Conservation (phyloP, 2,113 vertebrate genomes). For the Suncus etruscus region DNA sequence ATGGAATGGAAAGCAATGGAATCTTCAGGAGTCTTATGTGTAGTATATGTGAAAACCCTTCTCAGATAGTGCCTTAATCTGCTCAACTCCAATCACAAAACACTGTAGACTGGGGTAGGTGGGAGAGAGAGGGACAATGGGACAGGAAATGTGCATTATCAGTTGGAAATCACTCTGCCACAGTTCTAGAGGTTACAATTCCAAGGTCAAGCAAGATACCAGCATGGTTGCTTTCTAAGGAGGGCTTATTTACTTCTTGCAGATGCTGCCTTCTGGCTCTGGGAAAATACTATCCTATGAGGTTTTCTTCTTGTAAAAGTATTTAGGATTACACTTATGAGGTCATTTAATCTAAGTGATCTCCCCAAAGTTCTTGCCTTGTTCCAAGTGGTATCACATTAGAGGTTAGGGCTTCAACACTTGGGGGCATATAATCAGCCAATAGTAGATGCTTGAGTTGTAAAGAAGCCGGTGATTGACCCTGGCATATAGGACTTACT, state of each 20-base stretch:
- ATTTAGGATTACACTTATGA: not conserved
- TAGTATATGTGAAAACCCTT: not conserved
- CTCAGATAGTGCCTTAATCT: not conserved
- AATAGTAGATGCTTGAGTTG: not conserved
- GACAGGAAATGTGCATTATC: not conserved
- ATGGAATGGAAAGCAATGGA: not conserved
- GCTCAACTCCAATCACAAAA: not conserved
- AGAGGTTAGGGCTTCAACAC: not conserved
- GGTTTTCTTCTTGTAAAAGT: not conserved
- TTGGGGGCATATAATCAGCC: not conserved
- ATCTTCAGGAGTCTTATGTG: not conserved
- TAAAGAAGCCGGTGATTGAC: not conserved
- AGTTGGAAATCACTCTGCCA: not conserved
- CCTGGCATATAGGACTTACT: not conserved
- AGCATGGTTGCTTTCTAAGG: not conserved
- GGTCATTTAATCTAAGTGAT: not conserved
- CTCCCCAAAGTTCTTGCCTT: not conserved
- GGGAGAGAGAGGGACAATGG: too few relatives aligned
- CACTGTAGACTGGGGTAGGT: too few relatives aligned
- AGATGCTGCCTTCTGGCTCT: not conserved
- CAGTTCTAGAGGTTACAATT: not conserved
- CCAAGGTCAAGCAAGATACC: not conserved
- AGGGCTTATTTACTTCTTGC: not conserved
- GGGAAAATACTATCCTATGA: too few relatives aligned
- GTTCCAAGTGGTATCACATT: not conserved